Conservation (phyloP, 2,797 vertebrate species). For the Alauda arvensis region DNA sequence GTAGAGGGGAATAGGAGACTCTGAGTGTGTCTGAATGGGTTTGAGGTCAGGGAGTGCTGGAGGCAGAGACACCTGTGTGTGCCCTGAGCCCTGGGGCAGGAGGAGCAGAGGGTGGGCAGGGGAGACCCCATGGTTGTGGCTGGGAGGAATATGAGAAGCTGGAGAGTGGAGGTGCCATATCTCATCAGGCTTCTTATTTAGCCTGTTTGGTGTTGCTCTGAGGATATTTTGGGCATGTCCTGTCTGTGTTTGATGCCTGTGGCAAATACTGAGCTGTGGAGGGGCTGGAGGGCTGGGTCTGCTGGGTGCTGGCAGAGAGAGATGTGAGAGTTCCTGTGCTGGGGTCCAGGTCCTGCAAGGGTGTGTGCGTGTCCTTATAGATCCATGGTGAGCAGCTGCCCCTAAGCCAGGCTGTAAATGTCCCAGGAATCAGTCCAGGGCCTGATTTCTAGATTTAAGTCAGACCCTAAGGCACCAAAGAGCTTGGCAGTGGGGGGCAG, state of each 20-base stretch:
- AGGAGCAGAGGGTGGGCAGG: neutral
- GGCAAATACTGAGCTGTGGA: neutral
- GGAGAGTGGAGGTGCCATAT: rapidly evolving
- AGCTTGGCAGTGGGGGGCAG: neutral
- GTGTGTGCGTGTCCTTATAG: neutral
- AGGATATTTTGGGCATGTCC: neutral
- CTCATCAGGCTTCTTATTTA: neutral
- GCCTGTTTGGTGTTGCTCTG: neutral
- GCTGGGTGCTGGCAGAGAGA: neutral
- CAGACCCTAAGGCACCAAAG: neutral
- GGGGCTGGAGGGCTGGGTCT: neutral
- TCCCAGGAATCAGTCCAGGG: neutral
- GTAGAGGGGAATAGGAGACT: neutral
- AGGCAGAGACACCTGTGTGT: neutral
- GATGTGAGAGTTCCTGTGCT: neutral
- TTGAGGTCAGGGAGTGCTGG: neutral
- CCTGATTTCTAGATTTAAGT: neutral
- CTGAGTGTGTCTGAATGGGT: neutral
- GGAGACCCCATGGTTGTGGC: neutral
- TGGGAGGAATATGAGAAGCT: neutral
- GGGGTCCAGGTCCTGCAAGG: neutral
- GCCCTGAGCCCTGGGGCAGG: neutral
- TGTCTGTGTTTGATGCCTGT: neutral
- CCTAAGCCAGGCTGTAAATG: neutral
- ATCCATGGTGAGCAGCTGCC: neutral